Evolutionary conservation across 2,888 invertebrate genomes (phyloP), one percentile per base, ranked within the genome.

Genomic region (Galerucella pusilla): DNA sequence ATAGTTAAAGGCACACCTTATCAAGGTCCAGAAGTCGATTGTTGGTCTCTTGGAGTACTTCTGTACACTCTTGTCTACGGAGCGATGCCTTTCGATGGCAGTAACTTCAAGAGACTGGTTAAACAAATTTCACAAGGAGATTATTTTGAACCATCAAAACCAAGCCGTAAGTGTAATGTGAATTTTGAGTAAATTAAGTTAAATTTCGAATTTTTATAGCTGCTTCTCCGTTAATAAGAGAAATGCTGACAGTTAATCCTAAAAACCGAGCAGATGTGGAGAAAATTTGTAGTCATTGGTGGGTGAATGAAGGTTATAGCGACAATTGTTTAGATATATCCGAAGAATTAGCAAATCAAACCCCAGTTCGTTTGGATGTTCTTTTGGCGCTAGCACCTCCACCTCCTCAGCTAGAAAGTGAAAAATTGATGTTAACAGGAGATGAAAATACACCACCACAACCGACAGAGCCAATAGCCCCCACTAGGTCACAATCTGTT

Each of bases 1-100:
- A 98, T 98, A 82, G 98, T 98, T 57, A 96, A 96, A 89, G 98
- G 98, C 78, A 96, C 95, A 10, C 97, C 98, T 0, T 98, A 98
- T 87, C 94, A 95, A 85, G 99, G 99, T 7, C 99, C 99, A 4
- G 99, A 99, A 91, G 98, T 94, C 68, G 94, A 95, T 85, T 94
- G 94, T 86, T 95, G 94, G 99, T 98, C 98, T 35, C 89, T 99
- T 77, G 99, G 99, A 72, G 99, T 99, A 67, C 91, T 99, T 66
- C 90, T 99, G 11, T 99, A 99, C 88, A 99, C 99, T 65, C 91
- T 99, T 85, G 98, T 99, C 80, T 99, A 99, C 88, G 99, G 99
- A 82, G 97, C 98, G 80, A 99, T 99, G 99, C 99, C 96, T 71
- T 99, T 99, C 87, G 99, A 99, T 89, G 99, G 99, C 77, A 96